Percentiles rank a stretch among this genome's conserved stretches.
These are phyloP conservation scores for Muricea muricata DNA, from an alignment of 92 coral and sea anemone species.

Conservation along the genomic window DNA sequence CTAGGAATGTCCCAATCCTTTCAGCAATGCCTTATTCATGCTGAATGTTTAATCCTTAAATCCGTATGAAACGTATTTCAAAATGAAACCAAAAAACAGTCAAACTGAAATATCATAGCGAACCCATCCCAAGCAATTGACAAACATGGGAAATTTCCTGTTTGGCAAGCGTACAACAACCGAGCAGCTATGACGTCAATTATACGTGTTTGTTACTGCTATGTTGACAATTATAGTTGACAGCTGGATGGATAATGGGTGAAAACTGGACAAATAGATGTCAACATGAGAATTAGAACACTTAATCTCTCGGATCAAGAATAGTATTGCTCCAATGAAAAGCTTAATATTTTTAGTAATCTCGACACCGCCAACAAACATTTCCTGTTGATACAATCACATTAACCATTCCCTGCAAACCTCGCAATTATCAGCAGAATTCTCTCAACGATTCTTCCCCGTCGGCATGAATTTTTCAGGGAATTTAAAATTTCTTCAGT, in stretches of 20 bases:
- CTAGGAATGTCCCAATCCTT: too few relatives aligned
- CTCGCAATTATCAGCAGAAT: background rate
- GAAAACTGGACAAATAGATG: background rate
- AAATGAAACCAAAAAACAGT: background rate
- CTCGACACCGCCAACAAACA: background rate
- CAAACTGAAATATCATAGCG: background rate
- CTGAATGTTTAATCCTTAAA: too few relatives aligned
- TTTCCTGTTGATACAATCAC: background rate
- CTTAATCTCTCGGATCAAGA: background rate
- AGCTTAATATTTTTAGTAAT: background rate
- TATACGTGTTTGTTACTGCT: background rate
- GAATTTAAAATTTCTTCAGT: too few relatives aligned
- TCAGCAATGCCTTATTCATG: too few relatives aligned
- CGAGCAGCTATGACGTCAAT: background rate
- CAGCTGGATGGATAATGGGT: background rate
- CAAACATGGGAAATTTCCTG: background rate
- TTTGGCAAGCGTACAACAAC: background rate
- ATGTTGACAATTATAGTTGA: slow-evolving; percentile 17
- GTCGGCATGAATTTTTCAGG: too few relatives aligned
- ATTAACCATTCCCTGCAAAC: background rate
- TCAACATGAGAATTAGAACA: background rate
- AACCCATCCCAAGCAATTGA: background rate
- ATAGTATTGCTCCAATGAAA: background rate
- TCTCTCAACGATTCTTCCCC: background rate
- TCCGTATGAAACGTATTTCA: too few relatives aligned